Evolutionary conservation across 2,888 invertebrate genomes (phyloP), one percentile per base, ranked within the genome.

Genomic region (Bugula neritina): DNA sequence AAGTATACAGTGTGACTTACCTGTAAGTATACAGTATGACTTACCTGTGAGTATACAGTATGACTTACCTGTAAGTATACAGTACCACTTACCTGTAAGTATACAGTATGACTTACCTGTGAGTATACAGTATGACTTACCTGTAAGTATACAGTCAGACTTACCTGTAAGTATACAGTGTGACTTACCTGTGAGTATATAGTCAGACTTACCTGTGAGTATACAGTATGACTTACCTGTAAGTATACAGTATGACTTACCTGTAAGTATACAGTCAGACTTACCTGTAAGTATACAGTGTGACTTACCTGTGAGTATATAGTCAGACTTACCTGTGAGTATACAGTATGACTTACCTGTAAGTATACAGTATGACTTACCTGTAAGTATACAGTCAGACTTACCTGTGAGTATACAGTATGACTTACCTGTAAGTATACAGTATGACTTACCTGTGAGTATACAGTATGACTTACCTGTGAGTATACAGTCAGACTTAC

Each of bases 191-290:
- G 43, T 43, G 17, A 43, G 43, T 43, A 43, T 17, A 43, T 10
- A 10, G 43, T 43, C n/a, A n/a, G 85, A 87, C 75, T 84, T 87
- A 69, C 77, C 80, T 77, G 83, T 82, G 74, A 72, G 73, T 70
- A 43, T 17, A 43, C 5, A 10, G 43, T 43, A 43, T 17, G 17
- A 10, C 43, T 10, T 43, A 43, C 10, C 43, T 43, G 43, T 43
- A 43, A 43, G 43, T 43, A 43, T 17, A 43, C 5, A 10, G 43
- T 43, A 43, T 43, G 43, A 43, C 43, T 10, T 43, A 43, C 10
- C 43, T 43, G 43, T 43, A 43, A 43, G 43, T 43, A 43, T 17
- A 43, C 5, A 10, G 43, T 43, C 85, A 76, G 85, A 87, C 75
- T 84, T 87, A 69, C 77, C 80, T 77, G 83, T 82, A 75, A 72